Base-by-base conservation (phyloP, 2,113 vertebrate species). In the Salvelinus alpinus region DNA sequence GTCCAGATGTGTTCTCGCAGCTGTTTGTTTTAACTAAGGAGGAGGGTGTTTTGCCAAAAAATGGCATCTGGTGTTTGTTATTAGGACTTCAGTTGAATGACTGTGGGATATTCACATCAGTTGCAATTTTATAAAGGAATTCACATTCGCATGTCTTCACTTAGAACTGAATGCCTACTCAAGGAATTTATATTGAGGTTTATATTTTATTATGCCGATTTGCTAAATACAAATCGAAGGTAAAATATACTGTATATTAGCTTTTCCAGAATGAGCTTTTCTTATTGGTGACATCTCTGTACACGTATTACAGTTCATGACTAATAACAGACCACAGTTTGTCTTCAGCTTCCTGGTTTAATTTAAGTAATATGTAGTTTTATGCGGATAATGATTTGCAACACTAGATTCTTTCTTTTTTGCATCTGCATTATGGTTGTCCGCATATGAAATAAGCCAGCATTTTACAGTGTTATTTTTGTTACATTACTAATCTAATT, bases 121-220 rank as follows among this genome's bases (percentile, higher is more conserved):
- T 70, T 3, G 25, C 22, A 70, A 70, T 20, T 48, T 5, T 14
- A 12, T n/a, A n/a, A 48, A 48, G 16, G 8, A 69, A 16, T 24
- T 11, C 13, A 22, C 18, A 25, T 27, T 27, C 9, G 11, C 31
- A 69, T 16, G 67, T 44, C 29, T 68, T 38, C 29, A 34, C 44
- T 51, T 18, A 9, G 66, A 22, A 27, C 70, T 18, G 0, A 6
- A 1, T 71, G 2, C 65, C 25, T 31, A 24, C 48, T 13, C 51
- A 14, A 24, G 22, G 70, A 70, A 34, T 72, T 51, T 8, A 67
- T 24, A 18, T 5, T 44, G 5, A 11, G 70, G 24, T 64, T 29
- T 54, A n/a, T 38, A n/a, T 51, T 74, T 78, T 76, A 80, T 83
- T 69, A 59, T 70, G 83, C 66, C 24, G 74, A 18, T 48, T 12